phyloP scores from a whole-genome alignment of 2,113 vertebrate species.

The Etia nguti region DNA sequence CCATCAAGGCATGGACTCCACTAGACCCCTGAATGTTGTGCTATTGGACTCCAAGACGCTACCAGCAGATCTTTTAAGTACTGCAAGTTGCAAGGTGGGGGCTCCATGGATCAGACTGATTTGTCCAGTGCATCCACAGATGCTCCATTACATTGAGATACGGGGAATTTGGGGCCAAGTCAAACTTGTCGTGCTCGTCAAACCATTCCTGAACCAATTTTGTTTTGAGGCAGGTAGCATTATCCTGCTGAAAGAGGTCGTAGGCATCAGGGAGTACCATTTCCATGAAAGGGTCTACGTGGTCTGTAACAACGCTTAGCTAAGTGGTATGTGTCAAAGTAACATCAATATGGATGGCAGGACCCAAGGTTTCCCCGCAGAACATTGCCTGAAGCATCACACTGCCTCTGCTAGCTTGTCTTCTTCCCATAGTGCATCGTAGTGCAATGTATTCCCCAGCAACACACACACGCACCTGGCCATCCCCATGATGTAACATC shows the following conservation, averaged over 20 bases:
- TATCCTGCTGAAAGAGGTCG: neutral
- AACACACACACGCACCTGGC: neutral
- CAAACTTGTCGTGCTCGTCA: neutral
- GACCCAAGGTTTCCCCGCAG: neutral
- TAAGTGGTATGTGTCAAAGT: neutral
- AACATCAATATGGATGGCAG: neutral
- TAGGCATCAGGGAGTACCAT: neutral
- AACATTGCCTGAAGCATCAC: neutral
- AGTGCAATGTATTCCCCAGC: neutral
- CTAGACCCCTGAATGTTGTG: neutral
- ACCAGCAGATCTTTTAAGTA: neutral
- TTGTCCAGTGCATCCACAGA: neutral
- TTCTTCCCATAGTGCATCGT: neutral
- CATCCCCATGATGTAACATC: neutral
- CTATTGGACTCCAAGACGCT: neutral
- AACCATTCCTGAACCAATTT: neutral
- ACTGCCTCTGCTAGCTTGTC: neutral
- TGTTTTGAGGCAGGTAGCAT: neutral
- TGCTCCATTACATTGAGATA: neutral
- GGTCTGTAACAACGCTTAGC: neutral
- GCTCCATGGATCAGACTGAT: neutral
- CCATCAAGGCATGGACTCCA: too few relatives aligned
- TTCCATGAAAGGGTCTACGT: neutral
- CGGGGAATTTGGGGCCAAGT: neutral
- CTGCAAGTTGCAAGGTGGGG: neutral